A percentile compares a stretch with the other conserved stretches of the same genome.
These are phyloP conservation scores for Pterobdella sp. DNA, from an alignment of 2,888 invertebrate genomes.

Conservation along the genomic window DNA sequence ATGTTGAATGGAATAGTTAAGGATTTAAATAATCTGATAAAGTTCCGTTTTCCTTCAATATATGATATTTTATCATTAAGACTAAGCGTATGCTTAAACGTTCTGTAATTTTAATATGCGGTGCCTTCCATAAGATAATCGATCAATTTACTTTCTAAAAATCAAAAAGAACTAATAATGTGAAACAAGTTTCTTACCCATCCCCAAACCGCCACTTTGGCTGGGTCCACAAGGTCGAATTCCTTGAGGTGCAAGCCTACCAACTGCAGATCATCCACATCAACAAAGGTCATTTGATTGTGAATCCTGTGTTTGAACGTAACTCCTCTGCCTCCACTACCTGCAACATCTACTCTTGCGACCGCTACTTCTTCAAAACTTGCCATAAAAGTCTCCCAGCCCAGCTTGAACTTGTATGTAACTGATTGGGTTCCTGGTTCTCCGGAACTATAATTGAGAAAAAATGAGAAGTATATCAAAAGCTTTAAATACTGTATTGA, in stretches of 20 bases:
- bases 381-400: constrained; percentile 80
- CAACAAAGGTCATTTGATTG: constrained; percentile 77
- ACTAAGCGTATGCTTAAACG: too few relatives aligned
- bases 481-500: too few relatives aligned
- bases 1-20: not conserved
- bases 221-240: constrained; percentile 27
- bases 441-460: constrained; percentile 62
- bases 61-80: too few relatives aligned
- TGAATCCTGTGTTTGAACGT: constrained; percentile 74
- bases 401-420: constrained; percentile 75
- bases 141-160: too few relatives aligned
- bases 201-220: constrained; percentile 73
- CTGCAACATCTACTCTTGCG: constrained; percentile 84
- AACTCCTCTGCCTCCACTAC: constrained; percentile 76
- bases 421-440: constrained; percentile 87
- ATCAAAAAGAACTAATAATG: not conserved
- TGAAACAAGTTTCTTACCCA: constrained; percentile 57
- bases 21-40: too few relatives aligned
- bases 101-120: too few relatives aligned
- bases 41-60: too few relatives aligned
- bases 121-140: too few relatives aligned
- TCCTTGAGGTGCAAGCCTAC: constrained; percentile 30
- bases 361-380: constrained; percentile 78
- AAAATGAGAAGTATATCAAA: not conserved
- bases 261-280: constrained; percentile 74